Evolutionary conservation across 2,888 invertebrate species (phyloP), one percentile per base, ranked within the genome.

Genomic region (Troides aeacus): DNA sequence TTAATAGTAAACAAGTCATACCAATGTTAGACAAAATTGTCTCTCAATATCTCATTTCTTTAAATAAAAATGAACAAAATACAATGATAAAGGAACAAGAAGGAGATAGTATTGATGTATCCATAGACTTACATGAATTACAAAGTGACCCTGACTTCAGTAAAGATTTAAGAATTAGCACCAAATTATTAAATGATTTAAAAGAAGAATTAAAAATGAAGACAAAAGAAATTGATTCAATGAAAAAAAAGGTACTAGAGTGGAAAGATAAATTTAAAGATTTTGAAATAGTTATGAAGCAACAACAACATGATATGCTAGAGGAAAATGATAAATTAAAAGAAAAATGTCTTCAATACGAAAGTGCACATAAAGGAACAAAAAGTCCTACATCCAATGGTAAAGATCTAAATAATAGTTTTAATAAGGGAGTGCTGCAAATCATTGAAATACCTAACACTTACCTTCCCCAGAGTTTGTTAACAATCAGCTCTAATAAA

Each of bases 401-500:
- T 50, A 66, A 39, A 39, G 10, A 39, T 39, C 1, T 10, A 39
- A 39, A 64, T 15, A 71, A 73, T 42, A 69, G 71, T 60, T 64
- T 24, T 62, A 64, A 24, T 36, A 24, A 50, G 53, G 62, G 74
- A 63, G 73, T 65, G 18, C 12, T 73, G 39, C 74, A 73, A 57
- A 42, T 70, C 46, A 70, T 68, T 53, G 72, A 74, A 36, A 66
- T 71, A 60, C 42, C 58, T 36, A 79, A 80, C 70, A 72, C 73
- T 4, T 75, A 78, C 46, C 81, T 84, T n/a, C 88, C 89, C 18
- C 84, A 81, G 57, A 90, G 87, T 75, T 79, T 92, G n/a, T 71
- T 85, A 50, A 88, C 84, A 39, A 84, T 90, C 71, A 87, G 88
- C 72, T 88, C 83, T 72, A 83, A 86, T 70, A 88, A 74, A 79